Evolutionary conservation across 1,140 invertebrate genomes (phyloP).

Genomic region (Eufriesea mexicana): DNA sequence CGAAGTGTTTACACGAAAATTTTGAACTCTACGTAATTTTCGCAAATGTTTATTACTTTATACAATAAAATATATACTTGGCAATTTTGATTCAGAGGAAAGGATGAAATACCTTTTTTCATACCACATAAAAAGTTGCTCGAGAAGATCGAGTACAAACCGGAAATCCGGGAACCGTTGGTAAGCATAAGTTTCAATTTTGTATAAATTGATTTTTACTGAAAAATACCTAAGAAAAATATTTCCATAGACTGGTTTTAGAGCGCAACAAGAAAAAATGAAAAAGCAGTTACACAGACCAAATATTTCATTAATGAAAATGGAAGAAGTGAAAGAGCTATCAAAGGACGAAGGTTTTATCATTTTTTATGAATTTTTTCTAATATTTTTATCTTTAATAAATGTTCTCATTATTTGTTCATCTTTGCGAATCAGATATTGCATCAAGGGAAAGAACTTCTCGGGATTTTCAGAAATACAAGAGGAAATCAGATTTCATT

Average conservation of each 20-base stretch:
- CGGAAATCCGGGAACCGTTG: constrained; percentile 82
- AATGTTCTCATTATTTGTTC: background rate
- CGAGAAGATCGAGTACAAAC: constrained; percentile 83
- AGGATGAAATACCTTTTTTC: constrained; percentile 82
- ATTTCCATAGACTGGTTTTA: constrained; percentile 65
- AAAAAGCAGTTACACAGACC: constrained; percentile 51
- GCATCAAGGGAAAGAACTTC: background rate
- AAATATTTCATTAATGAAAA: background rate
- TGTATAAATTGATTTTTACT: constrained; percentile 7
- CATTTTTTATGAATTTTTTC: background rate
- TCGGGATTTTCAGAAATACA: background rate
- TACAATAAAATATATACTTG: background rate
- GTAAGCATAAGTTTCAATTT: constrained; percentile 72
- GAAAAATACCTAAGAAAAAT: background rate
- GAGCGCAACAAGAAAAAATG: constrained; percentile 59
- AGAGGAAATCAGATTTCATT: constrained; percentile 59
- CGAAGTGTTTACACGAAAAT: background rate
- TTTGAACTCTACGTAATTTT: background rate
- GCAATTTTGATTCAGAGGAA: constrained; percentile 24
- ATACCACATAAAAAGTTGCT: constrained; percentile 84
- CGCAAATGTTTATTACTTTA: no score
- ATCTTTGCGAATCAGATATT: background rate
- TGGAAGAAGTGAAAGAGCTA: background rate
- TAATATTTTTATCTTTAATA: background rate
- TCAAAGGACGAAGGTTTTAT: background rate